Conservation (phyloP, 1,140 invertebrate genomes). For the Samia ricini region DNA sequence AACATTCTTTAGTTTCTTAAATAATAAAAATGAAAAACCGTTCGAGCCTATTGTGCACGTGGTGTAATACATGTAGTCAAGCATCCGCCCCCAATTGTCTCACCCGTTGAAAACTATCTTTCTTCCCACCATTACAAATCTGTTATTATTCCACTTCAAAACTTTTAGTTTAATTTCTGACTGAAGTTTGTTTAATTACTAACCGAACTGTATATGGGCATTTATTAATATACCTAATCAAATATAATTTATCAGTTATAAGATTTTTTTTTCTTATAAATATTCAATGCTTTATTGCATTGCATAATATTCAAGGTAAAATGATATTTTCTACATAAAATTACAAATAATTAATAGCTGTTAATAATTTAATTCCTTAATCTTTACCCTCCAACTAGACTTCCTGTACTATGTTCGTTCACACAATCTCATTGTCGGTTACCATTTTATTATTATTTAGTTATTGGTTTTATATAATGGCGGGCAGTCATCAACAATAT, state of each 20-base stretch:
- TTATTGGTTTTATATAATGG: slow-evolving; percentile 64
- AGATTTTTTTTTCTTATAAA: background rate
- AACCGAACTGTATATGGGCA: too few relatives aligned
- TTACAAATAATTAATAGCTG: slow-evolving; percentile 13
- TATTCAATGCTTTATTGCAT: background rate
- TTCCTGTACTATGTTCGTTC: slow-evolving; percentile 59
- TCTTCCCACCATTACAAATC: slow-evolving; percentile 61
- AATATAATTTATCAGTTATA: too few relatives aligned
- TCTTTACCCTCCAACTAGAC: slow-evolving; percentile 43
- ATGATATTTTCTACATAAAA: background rate
- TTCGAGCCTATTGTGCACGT: slow-evolving; percentile 48
- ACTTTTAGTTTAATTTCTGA: background rate
- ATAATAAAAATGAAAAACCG: slow-evolving; percentile 19
- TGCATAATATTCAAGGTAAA: too few relatives aligned
- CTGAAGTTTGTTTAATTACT: too few relatives aligned
- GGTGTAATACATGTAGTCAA: slow-evolving; percentile 44
- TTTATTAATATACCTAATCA: too few relatives aligned
- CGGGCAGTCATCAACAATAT: slow-evolving; percentile 64
- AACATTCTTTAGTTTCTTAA: slow-evolving; percentile 2
- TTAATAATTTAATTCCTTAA: slow-evolving; percentile 18
- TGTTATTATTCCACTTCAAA: slow-evolving; percentile 34
- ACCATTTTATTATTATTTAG: slow-evolving; percentile 64
- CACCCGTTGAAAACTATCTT: slow-evolving; percentile 49
- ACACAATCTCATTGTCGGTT: slow-evolving; percentile 51
- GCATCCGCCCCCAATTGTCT: slow-evolving; percentile 54